These are phyloP conservation scores for Bombus sibiricus DNA, from an alignment of 1,140 invertebrate species.

Conservation along the genomic window DNA sequence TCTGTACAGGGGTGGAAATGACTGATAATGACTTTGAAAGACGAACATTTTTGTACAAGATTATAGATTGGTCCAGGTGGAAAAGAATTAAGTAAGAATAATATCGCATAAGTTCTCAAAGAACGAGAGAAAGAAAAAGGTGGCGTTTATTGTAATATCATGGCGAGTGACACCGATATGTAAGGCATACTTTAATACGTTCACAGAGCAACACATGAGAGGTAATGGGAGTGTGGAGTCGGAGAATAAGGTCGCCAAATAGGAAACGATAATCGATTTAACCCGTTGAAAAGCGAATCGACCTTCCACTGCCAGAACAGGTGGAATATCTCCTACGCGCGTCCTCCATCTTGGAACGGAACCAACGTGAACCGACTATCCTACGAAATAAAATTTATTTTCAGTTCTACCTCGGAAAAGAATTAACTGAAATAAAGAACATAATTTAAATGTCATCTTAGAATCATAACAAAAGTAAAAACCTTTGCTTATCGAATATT, in stretches of 20 bases:
- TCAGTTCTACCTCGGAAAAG: background rate
- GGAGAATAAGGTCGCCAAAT: conserved; percentile 46
- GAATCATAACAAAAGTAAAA: background rate
- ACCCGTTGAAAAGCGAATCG: conserved; percentile 43
- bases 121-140: background rate
- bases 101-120: background rate
- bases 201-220: background rate
- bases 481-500: background rate
- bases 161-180: background rate
- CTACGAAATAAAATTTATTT: background rate
- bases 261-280: conserved; percentile 58
- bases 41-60: background rate
- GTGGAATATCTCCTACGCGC: conserved; percentile 24
- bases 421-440: background rate
- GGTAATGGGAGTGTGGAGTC: background rate
- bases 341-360: conserved; percentile 3
- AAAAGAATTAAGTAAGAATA: too few species aligned
- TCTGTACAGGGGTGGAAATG: background rate
- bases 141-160: background rate
- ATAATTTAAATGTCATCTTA: background rate
- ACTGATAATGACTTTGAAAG: background rate
- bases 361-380: background rate
- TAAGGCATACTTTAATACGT: background rate
- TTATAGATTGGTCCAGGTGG: background rate
- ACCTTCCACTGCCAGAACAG: conserved; percentile 24